Conservation (phyloP, 2,113 vertebrate genomes). For the Lampris megalopsis region DNA sequence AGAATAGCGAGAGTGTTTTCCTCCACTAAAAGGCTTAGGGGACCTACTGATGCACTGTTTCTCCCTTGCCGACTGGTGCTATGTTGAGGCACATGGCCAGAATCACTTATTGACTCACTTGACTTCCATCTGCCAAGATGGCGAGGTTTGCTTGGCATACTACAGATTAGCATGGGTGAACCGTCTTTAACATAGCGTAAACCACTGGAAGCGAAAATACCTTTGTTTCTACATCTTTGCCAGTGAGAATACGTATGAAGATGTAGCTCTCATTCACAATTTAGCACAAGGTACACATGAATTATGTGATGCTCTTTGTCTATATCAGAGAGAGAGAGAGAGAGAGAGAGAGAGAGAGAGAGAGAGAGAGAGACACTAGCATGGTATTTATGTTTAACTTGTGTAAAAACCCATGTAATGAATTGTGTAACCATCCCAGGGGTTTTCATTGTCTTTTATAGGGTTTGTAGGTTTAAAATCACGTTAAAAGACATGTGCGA, state of each 20-base stretch:
- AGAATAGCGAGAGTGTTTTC: conserved; percentile 50
- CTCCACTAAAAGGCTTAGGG: conserved; percentile 62
- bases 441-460: background rate
- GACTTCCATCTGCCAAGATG: conserved; percentile 56
- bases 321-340: too few species aligned
- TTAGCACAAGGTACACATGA: too few species aligned
- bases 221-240: conserved; percentile 10
- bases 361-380: too few species aligned
- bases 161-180: conserved; percentile 20
- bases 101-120: conserved; percentile 60
- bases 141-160: conserved; percentile 24
- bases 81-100: conserved; percentile 53
- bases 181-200: conserved; percentile 6
- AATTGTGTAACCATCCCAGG: background rate
- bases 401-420: too few species aligned
- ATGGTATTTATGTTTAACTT: too few species aligned
- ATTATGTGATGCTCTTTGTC: too few species aligned
- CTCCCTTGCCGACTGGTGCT: conserved; percentile 25
- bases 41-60: conserved; percentile 38
- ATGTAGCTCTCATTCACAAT: too few species aligned
- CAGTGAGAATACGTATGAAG: too few species aligned
- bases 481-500: too few species aligned
- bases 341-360: too few species aligned
- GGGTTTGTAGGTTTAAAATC: too few species aligned
- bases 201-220: conserved; percentile 33